Base-by-base conservation (phyloP, 2,797 vertebrate species). In the Gymnocypris eckloni region DNA sequence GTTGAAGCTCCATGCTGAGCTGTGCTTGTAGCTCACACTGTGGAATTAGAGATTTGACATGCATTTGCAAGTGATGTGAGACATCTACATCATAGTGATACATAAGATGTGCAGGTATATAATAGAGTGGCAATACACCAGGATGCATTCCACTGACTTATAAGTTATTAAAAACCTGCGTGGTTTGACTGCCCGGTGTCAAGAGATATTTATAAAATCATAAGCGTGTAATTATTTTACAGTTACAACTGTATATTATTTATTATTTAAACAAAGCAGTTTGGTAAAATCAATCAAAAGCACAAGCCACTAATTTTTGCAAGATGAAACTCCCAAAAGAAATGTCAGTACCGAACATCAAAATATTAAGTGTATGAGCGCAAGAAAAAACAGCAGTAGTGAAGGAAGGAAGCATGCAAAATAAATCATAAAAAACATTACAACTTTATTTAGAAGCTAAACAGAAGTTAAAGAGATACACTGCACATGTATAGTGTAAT, bases 41-140 rank as follows among this genome's bases (percentile, higher is more conserved):
- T 82, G 59, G 59, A 77, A 87, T 84, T 70, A 82, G 50, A 84
- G 72, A 87, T 71, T 81, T 80, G 84, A 81, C 77, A 86, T 22
- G 56, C 81, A 72, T 79, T 85, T 86, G 33, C 69, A 37, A 54
- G 54, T 20, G 78, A 73, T 81, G 54, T 61, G 69, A 72, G 56
- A 80, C 56, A 61, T 80, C 69, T 86, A 73, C 84, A 79, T 71
- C 20, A 6, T 70, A 48, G 61, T 33, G 75, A 79, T 78, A 56
- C 64, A 28, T 70, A 71, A 70, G 25, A 69, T 85, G 76, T 79
- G 66, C 37, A 78, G 73, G 83, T 79, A 70, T 79, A 69, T 79
- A 59, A 79, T 71, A 54, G 82, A 77, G 59, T 8, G 48, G 76
- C 41, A 85, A 85, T 85, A 61, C 50, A 79, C 59, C 39, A 85